Conservation (phyloP, 1,140 invertebrate genomes). For the Zaprionus tsacasi region DNA sequence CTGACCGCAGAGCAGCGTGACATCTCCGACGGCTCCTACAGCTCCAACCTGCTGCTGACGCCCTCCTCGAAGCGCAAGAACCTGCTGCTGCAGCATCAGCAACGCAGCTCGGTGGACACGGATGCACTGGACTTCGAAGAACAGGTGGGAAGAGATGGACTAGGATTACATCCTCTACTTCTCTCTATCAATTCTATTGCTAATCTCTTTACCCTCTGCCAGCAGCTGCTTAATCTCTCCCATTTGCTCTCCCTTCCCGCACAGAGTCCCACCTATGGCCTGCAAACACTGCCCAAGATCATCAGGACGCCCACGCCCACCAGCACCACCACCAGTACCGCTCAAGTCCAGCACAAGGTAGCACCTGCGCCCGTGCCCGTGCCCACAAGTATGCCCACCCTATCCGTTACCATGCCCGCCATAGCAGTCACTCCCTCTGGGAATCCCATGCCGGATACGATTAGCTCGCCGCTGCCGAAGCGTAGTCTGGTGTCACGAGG, state of each 20-base stretch:
- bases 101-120: constrained; percentile 92
- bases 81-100: constrained; percentile 91
- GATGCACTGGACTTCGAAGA: constrained; percentile 91
- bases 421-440: constrained; percentile 63
- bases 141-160: constrained; percentile 84
- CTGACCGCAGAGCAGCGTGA: constrained; percentile 87
- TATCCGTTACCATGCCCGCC: constrained; percentile 46
- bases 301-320: constrained; percentile 66
- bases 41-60: constrained; percentile 86
- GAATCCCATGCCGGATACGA: constrained; percentile 40
- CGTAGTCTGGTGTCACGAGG: constrained; percentile 54
- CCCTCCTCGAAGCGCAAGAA: constrained; percentile 91
- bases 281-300: constrained; percentile 70
- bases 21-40: constrained; percentile 84
- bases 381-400: constrained; percentile 50
- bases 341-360: constrained; percentile 27
- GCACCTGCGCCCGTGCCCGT: constrained; percentile 26
- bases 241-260: background rate
- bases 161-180: background rate
- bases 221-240: background rate
- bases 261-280: constrained; percentile 75
- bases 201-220: background rate
- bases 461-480: constrained; percentile 62
- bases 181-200: background rate
- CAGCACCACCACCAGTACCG: constrained; percentile 18